Percentiles rank a stretch among this genome's conserved stretches.
These are phyloP conservation scores for Hyposmocoma kahamanoa DNA, from an alignment of 1,140 invertebrate species.

Conservation along the genomic window DNA sequence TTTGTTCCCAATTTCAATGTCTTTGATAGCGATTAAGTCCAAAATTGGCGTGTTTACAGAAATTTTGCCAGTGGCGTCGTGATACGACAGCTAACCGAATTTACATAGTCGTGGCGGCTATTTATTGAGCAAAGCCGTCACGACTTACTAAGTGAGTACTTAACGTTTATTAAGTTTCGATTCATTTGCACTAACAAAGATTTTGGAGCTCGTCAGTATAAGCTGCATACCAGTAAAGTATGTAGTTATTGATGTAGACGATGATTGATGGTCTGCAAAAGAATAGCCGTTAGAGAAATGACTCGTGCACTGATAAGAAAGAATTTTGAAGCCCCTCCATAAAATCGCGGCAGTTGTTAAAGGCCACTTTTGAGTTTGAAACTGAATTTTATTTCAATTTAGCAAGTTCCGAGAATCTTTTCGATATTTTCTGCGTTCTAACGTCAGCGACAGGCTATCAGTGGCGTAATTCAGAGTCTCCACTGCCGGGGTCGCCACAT, in stretches of 20 bases:
- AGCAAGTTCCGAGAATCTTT: too few relatives aligned
- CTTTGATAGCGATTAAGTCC: conserved; percentile 30
- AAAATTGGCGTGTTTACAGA: conserved; percentile 31
- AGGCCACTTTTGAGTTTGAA: neutral
- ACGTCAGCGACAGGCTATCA: conserved; percentile 29
- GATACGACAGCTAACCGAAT: conserved; percentile 30
- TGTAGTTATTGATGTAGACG: neutral
- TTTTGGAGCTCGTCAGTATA: conserved; percentile 14
- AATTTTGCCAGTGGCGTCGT: conserved; percentile 28
- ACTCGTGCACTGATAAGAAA: neutral
- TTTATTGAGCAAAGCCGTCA: conserved; percentile 25
- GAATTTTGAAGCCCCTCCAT: neutral
- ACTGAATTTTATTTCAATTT: conserved; percentile 4
- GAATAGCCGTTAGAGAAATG: conserved; percentile 1
- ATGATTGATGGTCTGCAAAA: neutral
- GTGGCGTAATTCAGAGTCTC: conserved; percentile 39
- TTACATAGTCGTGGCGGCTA: conserved; percentile 30
- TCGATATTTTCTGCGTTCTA: too few relatives aligned
- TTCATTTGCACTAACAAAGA: conserved; percentile 14
- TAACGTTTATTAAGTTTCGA: conserved; percentile 27
- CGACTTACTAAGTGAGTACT: conserved; percentile 20
- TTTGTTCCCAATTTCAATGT: conserved; percentile 26
- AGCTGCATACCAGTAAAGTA: too few relatives aligned
- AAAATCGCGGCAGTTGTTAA: neutral
- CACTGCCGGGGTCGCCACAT: conserved; percentile 27